Percentiles rank a stretch among this genome's conserved stretches.
These are phyloP conservation scores for Philopedon plagiatum DNA, from an alignment of 2,888 invertebrate genomes.

Conservation along the genomic window DNA sequence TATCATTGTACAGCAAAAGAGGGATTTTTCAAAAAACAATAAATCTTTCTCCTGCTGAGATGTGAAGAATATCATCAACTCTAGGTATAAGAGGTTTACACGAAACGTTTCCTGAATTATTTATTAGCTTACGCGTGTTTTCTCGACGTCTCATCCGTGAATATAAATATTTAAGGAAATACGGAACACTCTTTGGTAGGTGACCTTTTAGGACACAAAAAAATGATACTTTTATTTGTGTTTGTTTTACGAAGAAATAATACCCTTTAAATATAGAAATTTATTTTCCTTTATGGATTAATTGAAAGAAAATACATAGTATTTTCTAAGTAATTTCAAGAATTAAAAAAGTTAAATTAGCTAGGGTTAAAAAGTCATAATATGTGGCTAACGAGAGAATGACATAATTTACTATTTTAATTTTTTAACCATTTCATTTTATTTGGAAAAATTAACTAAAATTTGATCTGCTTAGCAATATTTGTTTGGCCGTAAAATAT, in stretches of 20 bases:
- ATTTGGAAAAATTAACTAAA: too few species aligned
- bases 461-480: too few species aligned
- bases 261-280: too few species aligned
- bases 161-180: constrained; percentile 18
- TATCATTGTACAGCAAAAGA: not conserved
- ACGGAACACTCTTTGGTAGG: not conserved
- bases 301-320: too few species aligned
- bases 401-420: too few species aligned
- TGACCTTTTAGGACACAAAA: constrained; percentile 4
- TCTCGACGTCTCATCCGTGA: constrained; percentile 12
- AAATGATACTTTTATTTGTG: not conserved
- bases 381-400: too few species aligned
- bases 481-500: too few species aligned
- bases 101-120: constrained; percentile 32
- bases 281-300: too few species aligned
- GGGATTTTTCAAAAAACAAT: constrained; percentile 15
- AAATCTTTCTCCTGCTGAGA: constrained; percentile 26
- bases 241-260: not conserved
- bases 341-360: too few species aligned
- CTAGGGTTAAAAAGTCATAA: too few species aligned
- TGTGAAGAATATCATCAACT: constrained; percentile 41
- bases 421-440: too few species aligned
- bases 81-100: constrained; percentile 32
- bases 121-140: constrained; percentile 28
- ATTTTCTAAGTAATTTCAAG: too few species aligned